Evolutionary conservation across 2,797 vertebrate genomes (phyloP), one percentile per base, ranked within the genome.

Genomic region (Psittacula echo): DNA sequence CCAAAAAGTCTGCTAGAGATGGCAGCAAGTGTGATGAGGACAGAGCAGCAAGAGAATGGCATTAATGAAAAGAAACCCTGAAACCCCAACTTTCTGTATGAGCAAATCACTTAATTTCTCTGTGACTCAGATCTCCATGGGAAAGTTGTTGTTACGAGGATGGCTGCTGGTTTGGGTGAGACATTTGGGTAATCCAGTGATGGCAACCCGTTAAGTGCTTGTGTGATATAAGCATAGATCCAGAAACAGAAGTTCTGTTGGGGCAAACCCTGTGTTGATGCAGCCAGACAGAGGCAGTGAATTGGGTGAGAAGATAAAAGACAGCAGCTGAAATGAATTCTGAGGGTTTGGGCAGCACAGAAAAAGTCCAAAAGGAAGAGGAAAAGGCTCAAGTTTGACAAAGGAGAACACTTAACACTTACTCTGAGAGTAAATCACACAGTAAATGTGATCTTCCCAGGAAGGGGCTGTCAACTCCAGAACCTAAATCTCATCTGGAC

Each of bases 71-170:
- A 39, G 61, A 4, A 5, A 42, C n/a, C 56, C 68, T 85, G 24
- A 82, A 73, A 78, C 4, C 8, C 4, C 26, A 62, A 24, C 50
- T 94, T 89, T 93, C 72, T 92, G 30, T 60, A 8, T 66, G 53
- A 86, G 27, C 20, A 14, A 42, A 67, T 93, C 75, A 62, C 20
- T 68, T 56, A 34, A 74, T 90, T 68, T 88, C 50, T 56, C 37
- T 86, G 34, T 91, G 79, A 93, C 47, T 93, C 75, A 92, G 29
- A 53, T 89, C 80, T 87, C 75, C 58, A 42, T 64, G 44, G 44
- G 83, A 91, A 91, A n/a, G 47, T 44, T 62, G 24, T 89, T 62
- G 26, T 30, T 30, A 76, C 26, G 30, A 51, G 67, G n/a, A 10
- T 48, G 22, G 74, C 56, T 72, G n/a, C 23, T 41, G 16, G 30